A percentile compares a stretch with the other conserved stretches of the same genome.
These are phyloP conservation scores for Lutjanus campechanus DNA, from an alignment of 2,797 vertebrate genomes.

Conservation along the genomic window DNA sequence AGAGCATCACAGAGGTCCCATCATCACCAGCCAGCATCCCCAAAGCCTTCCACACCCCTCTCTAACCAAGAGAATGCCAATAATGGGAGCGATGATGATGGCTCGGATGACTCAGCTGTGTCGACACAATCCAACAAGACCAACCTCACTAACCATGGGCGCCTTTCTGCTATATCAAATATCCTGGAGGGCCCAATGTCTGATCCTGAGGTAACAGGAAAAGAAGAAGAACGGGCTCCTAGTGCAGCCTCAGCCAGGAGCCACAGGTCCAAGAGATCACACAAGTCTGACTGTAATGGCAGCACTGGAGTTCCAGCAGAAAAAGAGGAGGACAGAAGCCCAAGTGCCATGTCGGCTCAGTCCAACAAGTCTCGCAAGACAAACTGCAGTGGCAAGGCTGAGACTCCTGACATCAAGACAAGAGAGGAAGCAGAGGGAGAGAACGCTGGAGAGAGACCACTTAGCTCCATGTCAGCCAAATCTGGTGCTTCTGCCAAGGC, in stretches of 20 bases:
- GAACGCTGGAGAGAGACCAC: slow-evolving; percentile 47
- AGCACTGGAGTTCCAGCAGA: slow-evolving; percentile 1
- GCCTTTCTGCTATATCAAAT: slow-evolving; percentile 48
- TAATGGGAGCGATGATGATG: slow-evolving; percentile 30
- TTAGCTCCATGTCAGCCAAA: slow-evolving; percentile 66
- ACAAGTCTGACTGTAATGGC: slow-evolving; percentile 48
- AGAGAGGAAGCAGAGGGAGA: slow-evolving; percentile 50
- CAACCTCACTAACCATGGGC: slow-evolving; percentile 67
- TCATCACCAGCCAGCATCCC: slow-evolving; percentile 24
- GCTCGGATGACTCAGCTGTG: slow-evolving; percentile 55
- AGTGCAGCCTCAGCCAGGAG: slow-evolving; percentile 49
- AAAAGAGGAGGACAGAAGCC: slow-evolving; percentile 48
- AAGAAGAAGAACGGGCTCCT: slow-evolving; percentile 41
- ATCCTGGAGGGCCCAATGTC: slow-evolving; percentile 51
- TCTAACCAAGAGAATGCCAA: slow-evolving; percentile 12
- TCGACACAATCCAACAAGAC: slow-evolving; percentile 76
- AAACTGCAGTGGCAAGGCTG: slow-evolving; percentile 58
- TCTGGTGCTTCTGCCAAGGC: slow-evolving; percentile 49
- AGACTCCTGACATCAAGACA: slow-evolving; percentile 31
- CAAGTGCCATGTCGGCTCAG: slow-evolving; percentile 55
- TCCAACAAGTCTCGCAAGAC: slow-evolving; percentile 65
- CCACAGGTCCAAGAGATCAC: slow-evolving; percentile 58
- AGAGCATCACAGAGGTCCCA: slow-evolving; percentile 59
- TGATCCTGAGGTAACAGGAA: slow-evolving; percentile 24
- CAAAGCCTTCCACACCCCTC: slow-evolving; percentile 24